A percentile compares a stretch with the other conserved stretches of the same genome.
These are phyloP conservation scores for Melanotaenia maccullochi DNA, from an alignment of 2,797 vertebrate genomes.

Conservation along the genomic window DNA sequence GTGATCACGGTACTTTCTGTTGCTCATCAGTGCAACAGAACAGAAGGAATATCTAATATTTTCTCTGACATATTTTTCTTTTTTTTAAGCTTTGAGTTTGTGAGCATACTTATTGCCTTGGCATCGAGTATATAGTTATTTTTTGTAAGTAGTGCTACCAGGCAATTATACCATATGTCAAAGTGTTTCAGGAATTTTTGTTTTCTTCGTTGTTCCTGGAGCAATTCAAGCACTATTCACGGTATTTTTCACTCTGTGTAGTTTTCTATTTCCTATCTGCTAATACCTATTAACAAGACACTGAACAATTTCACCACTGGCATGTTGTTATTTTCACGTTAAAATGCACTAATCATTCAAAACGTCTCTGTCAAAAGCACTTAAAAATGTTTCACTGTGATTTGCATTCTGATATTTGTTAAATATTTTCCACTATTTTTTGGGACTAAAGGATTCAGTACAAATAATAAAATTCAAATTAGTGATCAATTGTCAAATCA, in stretches of 20 bases:
- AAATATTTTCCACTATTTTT: neutral
- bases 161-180: neutral
- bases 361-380: neutral
- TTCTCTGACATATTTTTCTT: neutral
- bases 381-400: neutral
- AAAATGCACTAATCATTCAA: neutral
- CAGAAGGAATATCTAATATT: neutral
- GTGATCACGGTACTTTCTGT: neutral
- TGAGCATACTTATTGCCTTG: neutral
- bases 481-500: constrained; percentile 66
- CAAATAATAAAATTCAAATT: constrained; percentile 6
- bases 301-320: too few species aligned
- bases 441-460: neutral
- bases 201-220: neutral
- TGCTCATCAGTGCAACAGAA: neutral
- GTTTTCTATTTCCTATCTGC: neutral
- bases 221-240: neutral
- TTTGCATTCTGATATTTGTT: neutral
- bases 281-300: too few species aligned
- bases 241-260: neutral
- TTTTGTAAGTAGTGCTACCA: neutral
- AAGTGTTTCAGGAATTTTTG: neutral
- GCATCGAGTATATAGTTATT: neutral
- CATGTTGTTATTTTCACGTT: neutral
- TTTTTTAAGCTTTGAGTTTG: neutral